Conservation (phyloP, 2,113 vertebrate species). For the Hirundichthys speculiger region DNA sequence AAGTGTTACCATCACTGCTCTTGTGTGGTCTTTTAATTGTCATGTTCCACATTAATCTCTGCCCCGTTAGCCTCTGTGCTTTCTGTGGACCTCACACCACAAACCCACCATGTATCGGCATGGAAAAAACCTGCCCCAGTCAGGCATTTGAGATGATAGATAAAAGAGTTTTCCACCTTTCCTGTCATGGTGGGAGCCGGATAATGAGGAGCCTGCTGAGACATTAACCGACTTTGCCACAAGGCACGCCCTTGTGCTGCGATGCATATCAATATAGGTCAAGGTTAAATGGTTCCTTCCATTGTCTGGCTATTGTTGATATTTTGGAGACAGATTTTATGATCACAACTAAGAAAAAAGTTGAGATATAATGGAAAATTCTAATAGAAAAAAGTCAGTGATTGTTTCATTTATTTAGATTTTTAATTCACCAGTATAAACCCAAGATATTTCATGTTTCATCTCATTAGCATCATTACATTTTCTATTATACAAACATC, state of each 20-base stretch:
- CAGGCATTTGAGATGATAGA: slow-evolving; percentile 51
- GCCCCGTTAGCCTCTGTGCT: slow-evolving; percentile 28
- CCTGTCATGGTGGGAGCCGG: slow-evolving; percentile 50
- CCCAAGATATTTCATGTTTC: too few relatives aligned
- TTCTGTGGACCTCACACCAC: slow-evolving; percentile 22
- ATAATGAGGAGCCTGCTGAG: slow-evolving; percentile 74
- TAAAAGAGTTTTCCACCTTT: slow-evolving; percentile 68
- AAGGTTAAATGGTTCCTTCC: slow-evolving; percentile 74
- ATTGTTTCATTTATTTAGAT: too few relatives aligned
- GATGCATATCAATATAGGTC: slow-evolving; percentile 71
- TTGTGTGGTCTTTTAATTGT: slow-evolving; percentile 67
- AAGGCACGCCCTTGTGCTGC: slow-evolving; percentile 60
- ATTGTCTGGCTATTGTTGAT: slow-evolving; percentile 59
- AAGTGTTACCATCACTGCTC: slow-evolving; percentile 52
- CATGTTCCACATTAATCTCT: slow-evolving; percentile 47
- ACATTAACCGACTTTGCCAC: slow-evolving; percentile 75
- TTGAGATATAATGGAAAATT: not conserved
- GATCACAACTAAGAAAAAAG: slow-evolving; percentile 10
- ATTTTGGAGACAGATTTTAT: slow-evolving; percentile 65
- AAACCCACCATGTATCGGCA: slow-evolving; percentile 18
- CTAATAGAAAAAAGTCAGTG: too few relatives aligned
- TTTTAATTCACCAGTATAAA: too few relatives aligned
- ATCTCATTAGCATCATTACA: too few relatives aligned
- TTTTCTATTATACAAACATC: too few relatives aligned
- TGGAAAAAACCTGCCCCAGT: slow-evolving; percentile 39